phyloP scores from a whole-genome alignment of 1,140 invertebrate species.

The Dinothrombium tinctorium region DNA sequence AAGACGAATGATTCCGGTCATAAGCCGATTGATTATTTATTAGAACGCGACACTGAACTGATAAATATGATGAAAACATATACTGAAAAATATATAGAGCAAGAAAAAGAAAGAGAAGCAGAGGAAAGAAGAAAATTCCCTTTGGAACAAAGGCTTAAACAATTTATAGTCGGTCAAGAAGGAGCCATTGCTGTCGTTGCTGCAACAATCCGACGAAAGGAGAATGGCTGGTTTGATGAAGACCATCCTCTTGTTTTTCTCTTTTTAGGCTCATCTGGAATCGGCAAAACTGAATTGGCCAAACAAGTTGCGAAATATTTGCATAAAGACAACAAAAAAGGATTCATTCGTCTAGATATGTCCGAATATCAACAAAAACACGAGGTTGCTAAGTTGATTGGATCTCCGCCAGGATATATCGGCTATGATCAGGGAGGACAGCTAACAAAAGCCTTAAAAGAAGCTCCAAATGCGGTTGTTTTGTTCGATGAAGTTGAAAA shows the following conservation, averaged over 20 bases:
- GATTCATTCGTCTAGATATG: constrained; percentile 79
- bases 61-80: constrained; percentile 25
- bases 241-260: constrained; percentile 77
- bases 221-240: constrained; percentile 69
- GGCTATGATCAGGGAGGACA: constrained; percentile 83
- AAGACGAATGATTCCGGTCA: constrained; percentile 49
- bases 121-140: constrained; percentile 66
- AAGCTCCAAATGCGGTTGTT: constrained; percentile 64
- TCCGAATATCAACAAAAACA: constrained; percentile 86
- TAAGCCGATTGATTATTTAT: constrained; percentile 45
- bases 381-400: constrained; percentile 74
- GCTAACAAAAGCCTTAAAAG: constrained; percentile 52
- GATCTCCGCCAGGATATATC: constrained; percentile 74
- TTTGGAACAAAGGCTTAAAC: constrained; percentile 56
- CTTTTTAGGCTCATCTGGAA: constrained; percentile 80
- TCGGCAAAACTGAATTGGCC: constrained; percentile 64
- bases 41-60: constrained; percentile 27
- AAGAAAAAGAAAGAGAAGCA: constrained; percentile 32
- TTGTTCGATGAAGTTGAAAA: constrained; percentile 92
- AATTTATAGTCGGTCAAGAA: constrained; percentile 69
- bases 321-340: constrained; percentile 34
- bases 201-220: constrained; percentile 61
- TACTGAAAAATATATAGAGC: constrained; percentile 26
- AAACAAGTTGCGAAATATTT: constrained; percentile 56
- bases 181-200: constrained; percentile 61